A percentile compares a stretch with the other conserved stretches of the same genome.
phyloP scores from a whole-genome alignment of 1,140 invertebrate species.

The Ceratosolen solmsi region DNA sequence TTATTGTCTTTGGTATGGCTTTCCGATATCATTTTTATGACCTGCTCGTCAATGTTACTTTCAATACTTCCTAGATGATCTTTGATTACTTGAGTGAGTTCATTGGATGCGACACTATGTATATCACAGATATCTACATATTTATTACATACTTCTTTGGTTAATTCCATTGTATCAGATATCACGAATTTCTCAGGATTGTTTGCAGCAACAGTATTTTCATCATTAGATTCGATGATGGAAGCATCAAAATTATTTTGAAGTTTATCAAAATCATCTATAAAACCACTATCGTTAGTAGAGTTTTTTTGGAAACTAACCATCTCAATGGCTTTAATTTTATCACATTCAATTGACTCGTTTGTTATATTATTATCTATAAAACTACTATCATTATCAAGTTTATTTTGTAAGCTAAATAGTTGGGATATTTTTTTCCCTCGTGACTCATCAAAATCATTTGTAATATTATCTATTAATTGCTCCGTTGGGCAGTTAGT shows the following conservation, averaged over 20 bases:
- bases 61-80: not conserved
- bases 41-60: not conserved
- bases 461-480: constrained; percentile 1
- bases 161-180: constrained; percentile 18
- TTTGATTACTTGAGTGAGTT: constrained; percentile 19
- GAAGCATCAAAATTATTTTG: constrained; percentile 5
- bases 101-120: constrained; percentile 1
- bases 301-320: constrained; percentile 29
- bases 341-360: constrained; percentile 20
- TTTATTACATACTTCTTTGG: constrained; percentile 39
- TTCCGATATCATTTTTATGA: constrained; percentile 1
- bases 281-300: constrained; percentile 37
- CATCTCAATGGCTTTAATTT: constrained; percentile 10
- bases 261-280: constrained; percentile 46
- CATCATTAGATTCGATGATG: not conserved
- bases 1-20: constrained; percentile 38
- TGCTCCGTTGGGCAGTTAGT: not conserved
- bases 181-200: not conserved
- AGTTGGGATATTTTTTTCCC: not conserved
- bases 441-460: not conserved
- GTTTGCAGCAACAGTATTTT: constrained; percentile 22
- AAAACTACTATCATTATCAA: constrained; percentile 14
- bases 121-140: constrained; percentile 31
- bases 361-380: constrained; percentile 30
- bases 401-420: not conserved